Evolutionary conservation across 2,888 invertebrate species (phyloP), one percentile per base, ranked within the genome.

Genomic region (Stenchaetothrips biformis): DNA sequence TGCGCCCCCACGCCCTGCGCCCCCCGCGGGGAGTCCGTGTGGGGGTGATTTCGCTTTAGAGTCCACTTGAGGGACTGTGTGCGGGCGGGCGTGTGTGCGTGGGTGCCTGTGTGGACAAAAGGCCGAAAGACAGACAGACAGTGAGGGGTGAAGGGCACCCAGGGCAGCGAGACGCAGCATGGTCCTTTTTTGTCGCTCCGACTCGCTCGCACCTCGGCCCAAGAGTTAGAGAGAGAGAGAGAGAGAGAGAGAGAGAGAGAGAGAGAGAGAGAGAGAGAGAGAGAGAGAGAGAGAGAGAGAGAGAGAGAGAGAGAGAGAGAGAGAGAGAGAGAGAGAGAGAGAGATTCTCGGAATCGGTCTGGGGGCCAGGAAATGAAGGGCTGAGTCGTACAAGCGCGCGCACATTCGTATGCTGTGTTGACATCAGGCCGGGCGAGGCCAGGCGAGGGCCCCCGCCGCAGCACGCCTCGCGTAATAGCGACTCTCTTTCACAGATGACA

Each of bases 371-470:
- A 67, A 67, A 67, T 67, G 67, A 67, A 67, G 67, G 67, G 21
- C 67, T 21, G 67, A 67, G n/a, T 67, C 67, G 67, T 67, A 67
- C 67, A 67, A 67, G 53, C 67, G 67, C n/a, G n/a, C 67, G 21
- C 67, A 67, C 67, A 67, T 67, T 67, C 67, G 67, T 67, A 67
- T 67, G 67, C 67, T 21, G 67, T 67, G 67, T 67, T 67, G 67
- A 67, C 67, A 67, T 67, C 67, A n/a, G 67, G 67, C 21, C 67
- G 67, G 21, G 6, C 21, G 62, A n/a, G 62, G 62, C n/a, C 2
- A n/a, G 21, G 62, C n/a, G 62, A 11, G 11, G 49, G 11, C 62
- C 11, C 49, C 49, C 49, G 49, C 49, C 53, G 2, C 53, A 6
- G 13, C 53, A 11, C 53, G 49, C 53, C 53, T 16, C 53, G 3